These are phyloP conservation scores for Fistularia commersonii DNA, from an alignment of 2,797 vertebrate genomes.

Conservation along the genomic window DNA sequence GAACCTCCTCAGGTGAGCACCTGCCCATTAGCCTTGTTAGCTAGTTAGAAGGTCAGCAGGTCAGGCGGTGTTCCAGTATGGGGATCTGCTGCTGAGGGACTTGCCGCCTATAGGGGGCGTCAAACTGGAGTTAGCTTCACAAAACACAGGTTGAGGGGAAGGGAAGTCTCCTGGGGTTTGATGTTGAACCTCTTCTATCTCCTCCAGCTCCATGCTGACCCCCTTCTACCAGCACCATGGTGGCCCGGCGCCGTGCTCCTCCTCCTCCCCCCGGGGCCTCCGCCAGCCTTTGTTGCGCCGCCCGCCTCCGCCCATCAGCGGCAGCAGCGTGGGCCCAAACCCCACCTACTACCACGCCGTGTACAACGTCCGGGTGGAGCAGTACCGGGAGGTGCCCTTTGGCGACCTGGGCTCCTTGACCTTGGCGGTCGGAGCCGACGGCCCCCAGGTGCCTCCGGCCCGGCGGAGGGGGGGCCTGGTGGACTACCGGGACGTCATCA, in stretches of 20 bases:
- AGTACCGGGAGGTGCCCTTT: conserved; percentile 60
- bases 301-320: conserved; percentile 61
- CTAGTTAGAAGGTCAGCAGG: too few species aligned
- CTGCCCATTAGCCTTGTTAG: too few species aligned
- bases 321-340: conserved; percentile 64
- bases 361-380: conserved; percentile 68
- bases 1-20: too few species aligned
- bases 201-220: conserved; percentile 71
- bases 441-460: conserved; percentile 55
- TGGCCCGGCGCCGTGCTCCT: conserved; percentile 55
- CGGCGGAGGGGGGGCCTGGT: conserved; percentile 81
- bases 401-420: conserved; percentile 41
- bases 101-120: too few species aligned
- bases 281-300: conserved; percentile 41
- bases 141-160: too few species aligned
- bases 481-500: conserved; percentile 84
- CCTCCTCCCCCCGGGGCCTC: conserved; percentile 53
- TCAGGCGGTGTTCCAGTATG: too few species aligned
- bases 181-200: neutral
- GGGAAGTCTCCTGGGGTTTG: too few species aligned
- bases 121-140: too few species aligned
- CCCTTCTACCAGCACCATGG: conserved; percentile 62
- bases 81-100: too few species aligned
- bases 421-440: conserved; percentile 30
- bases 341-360: conserved; percentile 74